These are phyloP conservation scores for Vulpes lagopus DNA, from an alignment of 2,113 vertebrate species.

Conservation along the genomic window DNA sequence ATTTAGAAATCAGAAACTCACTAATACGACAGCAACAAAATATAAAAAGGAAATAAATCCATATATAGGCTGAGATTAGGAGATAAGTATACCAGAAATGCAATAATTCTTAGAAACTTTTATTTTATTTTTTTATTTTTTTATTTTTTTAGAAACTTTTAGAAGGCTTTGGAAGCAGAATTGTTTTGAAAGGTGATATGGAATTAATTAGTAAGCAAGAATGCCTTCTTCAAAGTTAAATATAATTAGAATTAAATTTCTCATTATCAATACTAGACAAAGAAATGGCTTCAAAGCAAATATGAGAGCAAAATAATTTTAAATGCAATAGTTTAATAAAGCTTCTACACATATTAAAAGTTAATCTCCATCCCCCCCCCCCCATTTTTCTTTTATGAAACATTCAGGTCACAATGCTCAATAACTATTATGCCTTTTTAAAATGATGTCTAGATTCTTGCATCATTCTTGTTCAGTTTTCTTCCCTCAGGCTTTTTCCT, in stretches of 20 bases:
- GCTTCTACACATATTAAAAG: not conserved
- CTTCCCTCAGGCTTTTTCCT: not conserved
- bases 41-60: not conserved
- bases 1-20: not conserved
- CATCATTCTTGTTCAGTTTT: not conserved
- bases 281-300: not conserved
- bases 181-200: not conserved
- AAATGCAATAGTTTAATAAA: not conserved
- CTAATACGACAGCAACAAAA: not conserved
- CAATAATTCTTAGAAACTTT: not conserved
- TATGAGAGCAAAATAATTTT: not conserved
- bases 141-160: not conserved
- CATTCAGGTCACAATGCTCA: not conserved
- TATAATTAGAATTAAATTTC: not conserved
- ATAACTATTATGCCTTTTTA: not conserved
- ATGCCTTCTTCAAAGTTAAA: not conserved
- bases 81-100: not conserved
- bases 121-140: too few species aligned
- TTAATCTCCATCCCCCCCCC: not conserved
- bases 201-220: not conserved
- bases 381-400: not conserved
- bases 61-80: not conserved
- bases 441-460: not conserved
- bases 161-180: not conserved
- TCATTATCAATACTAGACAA: not conserved